These are phyloP conservation scores for Pammene fasciana DNA, from an alignment of 2,888 invertebrate species.

Conservation along the genomic window DNA sequence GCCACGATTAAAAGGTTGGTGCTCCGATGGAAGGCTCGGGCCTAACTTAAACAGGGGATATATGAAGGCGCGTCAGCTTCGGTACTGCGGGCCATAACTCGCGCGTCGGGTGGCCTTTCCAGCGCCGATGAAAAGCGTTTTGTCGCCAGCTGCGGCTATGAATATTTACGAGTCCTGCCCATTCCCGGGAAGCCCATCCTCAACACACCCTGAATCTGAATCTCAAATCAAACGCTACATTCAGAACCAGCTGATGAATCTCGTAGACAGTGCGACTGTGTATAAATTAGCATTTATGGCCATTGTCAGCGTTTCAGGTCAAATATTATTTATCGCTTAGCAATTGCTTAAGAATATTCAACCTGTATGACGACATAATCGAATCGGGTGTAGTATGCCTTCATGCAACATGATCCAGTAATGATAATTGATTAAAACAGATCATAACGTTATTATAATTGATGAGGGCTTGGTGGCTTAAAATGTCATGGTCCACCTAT, in stretches of 20 bases:
- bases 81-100: constrained; percentile 63
- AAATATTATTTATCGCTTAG: constrained; percentile 35
- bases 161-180: constrained; percentile 71
- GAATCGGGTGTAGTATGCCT: constrained; percentile 30
- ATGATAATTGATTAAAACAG: constrained; percentile 48
- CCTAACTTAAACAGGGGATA: constrained; percentile 45
- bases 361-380: constrained; percentile 34
- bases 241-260: constrained; percentile 35
- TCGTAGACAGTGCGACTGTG: constrained; percentile 37
- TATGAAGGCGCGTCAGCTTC: constrained; percentile 61
- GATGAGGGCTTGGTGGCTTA: constrained; percentile 64
- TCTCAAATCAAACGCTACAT: constrained; percentile 48
- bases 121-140: constrained; percentile 68
- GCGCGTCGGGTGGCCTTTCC: constrained; percentile 72
- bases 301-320: constrained; percentile 35
- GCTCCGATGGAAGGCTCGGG: constrained; percentile 47
- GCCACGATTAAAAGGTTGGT: constrained; percentile 56
- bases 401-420: constrained; percentile 37
- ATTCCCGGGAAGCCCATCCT: constrained; percentile 41
- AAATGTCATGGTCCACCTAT: constrained; percentile 74
- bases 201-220: constrained; percentile 44
- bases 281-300: constrained; percentile 38
- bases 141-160: constrained; percentile 69
- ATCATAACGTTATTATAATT: constrained; percentile 67
- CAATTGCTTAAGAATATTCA: constrained; percentile 30